A percentile compares a stretch with the other conserved stretches of the same genome.
Evolutionary conservation across 2,888 invertebrate genomes (phyloP).

Genomic region (Agrochola circellaris): DNA sequence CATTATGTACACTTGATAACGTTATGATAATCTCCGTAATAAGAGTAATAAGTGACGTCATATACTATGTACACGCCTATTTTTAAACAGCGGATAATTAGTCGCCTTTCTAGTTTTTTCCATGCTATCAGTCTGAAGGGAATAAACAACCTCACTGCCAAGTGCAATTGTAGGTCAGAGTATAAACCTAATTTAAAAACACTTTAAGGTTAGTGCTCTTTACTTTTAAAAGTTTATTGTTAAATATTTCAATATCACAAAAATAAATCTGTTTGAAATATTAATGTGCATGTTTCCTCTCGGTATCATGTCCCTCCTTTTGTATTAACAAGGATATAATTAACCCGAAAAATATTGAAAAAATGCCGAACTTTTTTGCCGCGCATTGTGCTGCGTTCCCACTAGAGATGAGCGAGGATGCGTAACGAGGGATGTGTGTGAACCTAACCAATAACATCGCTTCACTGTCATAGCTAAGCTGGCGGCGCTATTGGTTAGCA

Average conservation of each 20-base stretch:
- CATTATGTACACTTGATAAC: constrained; percentile 58
- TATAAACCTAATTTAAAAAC: not conserved
- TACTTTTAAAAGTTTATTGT: not conserved
- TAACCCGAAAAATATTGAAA: not conserved
- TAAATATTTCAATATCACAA: too few relatives aligned
- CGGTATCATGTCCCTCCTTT: too few relatives aligned
- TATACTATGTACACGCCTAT: not conserved
- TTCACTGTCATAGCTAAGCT: too few relatives aligned
- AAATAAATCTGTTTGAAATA: too few relatives aligned
- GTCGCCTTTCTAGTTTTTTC: not conserved
- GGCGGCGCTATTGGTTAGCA: too few relatives aligned
- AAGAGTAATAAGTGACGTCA: constrained; percentile 33
- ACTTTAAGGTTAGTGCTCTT: not conserved
- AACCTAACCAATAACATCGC: too few relatives aligned
- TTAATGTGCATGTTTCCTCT: too few relatives aligned
- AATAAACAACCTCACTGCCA: not conserved
- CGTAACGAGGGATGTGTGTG: too few relatives aligned
- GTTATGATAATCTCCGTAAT: constrained; percentile 41
- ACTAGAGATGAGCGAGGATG: too few relatives aligned
- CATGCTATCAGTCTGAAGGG: not conserved
- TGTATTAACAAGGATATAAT: too few relatives aligned
- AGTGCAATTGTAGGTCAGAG: not conserved
- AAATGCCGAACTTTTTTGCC: not conserved
- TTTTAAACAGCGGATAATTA: not conserved
- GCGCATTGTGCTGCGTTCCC: too few relatives aligned